Evolutionary conservation across 2,888 invertebrate genomes (phyloP).

Genomic region (Eulithis prunata): DNA sequence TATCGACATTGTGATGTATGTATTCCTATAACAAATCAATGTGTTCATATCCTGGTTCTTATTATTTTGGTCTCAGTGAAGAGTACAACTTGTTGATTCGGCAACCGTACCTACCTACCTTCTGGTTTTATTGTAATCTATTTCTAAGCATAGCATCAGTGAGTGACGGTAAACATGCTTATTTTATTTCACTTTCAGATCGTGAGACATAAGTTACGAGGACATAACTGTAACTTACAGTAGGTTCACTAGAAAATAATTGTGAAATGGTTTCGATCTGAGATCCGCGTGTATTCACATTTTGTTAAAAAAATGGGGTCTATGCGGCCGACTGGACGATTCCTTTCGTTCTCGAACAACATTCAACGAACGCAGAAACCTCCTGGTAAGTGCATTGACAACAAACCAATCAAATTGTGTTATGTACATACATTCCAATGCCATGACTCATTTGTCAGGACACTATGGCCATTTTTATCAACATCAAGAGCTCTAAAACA

Average conservation of each 20-base stretch:
- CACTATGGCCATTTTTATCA: constrained; percentile 1
- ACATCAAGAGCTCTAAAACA: not conserved
- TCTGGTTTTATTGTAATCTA: constrained; percentile 68
- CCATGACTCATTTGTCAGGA: constrained; percentile 55
- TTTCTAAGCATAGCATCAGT: constrained; percentile 59
- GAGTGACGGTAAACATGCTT: constrained; percentile 53
- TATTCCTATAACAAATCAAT: not conserved
- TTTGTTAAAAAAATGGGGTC: constrained; percentile 81
- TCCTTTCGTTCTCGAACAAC: constrained; percentile 85
- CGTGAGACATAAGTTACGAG: constrained; percentile 52
- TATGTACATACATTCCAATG: constrained; percentile 48
- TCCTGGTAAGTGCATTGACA: constrained; percentile 66
- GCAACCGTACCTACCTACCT: constrained; percentile 39
- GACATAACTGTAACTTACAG: constrained; percentile 38
- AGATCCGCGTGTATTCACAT: constrained; percentile 46
- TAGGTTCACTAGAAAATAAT: constrained; percentile 14
- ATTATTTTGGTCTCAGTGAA: no score
- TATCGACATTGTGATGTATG: not conserved
- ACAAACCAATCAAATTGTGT: constrained; percentile 36
- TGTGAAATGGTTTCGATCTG: constrained; percentile 61
- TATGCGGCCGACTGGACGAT: constrained; percentile 85
- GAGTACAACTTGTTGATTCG: constrained; percentile 27
- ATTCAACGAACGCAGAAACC: constrained; percentile 84
- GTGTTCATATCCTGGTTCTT: no score
- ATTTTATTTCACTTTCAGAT: constrained; percentile 61